Base-by-base conservation (phyloP, 2,797 vertebrate genomes). In the Amblyraja radiata region DNA sequence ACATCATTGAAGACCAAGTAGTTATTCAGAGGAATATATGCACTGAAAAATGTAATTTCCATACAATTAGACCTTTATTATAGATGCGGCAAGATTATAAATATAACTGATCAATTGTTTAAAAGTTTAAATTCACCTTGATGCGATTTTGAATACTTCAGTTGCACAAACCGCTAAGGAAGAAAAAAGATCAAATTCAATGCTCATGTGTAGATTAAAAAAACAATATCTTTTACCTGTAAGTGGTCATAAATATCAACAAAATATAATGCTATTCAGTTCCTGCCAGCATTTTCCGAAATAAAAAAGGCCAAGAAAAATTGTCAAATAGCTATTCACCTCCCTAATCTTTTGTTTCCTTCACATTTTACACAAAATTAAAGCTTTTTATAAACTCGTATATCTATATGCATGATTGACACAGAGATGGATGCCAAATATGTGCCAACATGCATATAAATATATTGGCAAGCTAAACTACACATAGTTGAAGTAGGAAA, bases 121-220 rank as follows among this genome's bases (percentile, higher is more conserved):
- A 28, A 93, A 94, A 95, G 93, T 74, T 68, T 23, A 16, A 0
- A 94, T 96, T 96, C 94, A 99, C 98, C 99, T 99, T 95, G 98
- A 98, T 93, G 98, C 98, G 95, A 99, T 98, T 97, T 99, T 99
- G 96, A 99, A 99, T 95, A 99, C 98, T 95, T 99, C 98, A 13
- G 97, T 97, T 95, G 98, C 97, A 28, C 98, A 99, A 93, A 98
- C 96, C 97, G 98, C 98, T 99, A 94, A n/a, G 95, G 94, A 94
- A 23, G 93, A 80, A 54, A 9, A 25, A 68, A n/a, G 25, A 28
- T 78, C 13, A 81, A 93, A 58, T 36, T 93, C 32, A 68, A 9
- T 25, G 23, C 39, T 63, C 36, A 18, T 63, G 54, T 8, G 63
- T 76, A 36, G n/a, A 21, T 54, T 80, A 36, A 46, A 21, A 65